Evolutionary conservation across 2,797 vertebrate genomes (phyloP).

Genomic region (Neosilurus mollespiculum): DNA sequence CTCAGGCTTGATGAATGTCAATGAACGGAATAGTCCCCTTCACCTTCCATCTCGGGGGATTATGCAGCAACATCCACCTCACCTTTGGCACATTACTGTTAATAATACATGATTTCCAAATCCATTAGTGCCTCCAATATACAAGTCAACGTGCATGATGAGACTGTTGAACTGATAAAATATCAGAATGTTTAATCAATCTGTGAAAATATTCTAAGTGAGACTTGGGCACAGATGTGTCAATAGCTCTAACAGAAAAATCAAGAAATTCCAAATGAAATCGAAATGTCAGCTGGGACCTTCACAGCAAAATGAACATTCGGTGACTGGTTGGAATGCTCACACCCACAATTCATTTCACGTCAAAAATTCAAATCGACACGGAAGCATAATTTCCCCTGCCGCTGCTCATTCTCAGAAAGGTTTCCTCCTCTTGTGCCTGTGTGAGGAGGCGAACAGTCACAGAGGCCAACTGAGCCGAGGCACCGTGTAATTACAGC

Average conservation of each 20-base stretch:
- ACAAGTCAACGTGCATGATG: background rate
- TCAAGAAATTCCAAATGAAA: constrained; percentile 9
- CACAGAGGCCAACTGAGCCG: constrained; percentile 36
- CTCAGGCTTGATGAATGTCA: no score
- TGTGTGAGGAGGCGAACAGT: constrained; percentile 33
- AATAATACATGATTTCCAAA: background rate
- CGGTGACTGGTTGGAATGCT: background rate
- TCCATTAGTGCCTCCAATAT: no score
- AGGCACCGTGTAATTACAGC: constrained; percentile 44
- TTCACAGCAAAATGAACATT: background rate
- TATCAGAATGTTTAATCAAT: background rate
- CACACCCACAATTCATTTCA: background rate
- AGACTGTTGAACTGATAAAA: background rate
- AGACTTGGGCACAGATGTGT: background rate
- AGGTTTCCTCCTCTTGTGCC: constrained; percentile 27
- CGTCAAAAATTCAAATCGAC: constrained; percentile 13
- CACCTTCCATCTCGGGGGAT: no score
- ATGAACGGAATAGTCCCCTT: no score
- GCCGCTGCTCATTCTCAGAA: background rate
- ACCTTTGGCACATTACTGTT: no score
- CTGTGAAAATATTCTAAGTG: background rate
- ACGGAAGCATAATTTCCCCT: constrained; percentile 28
- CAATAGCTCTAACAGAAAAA: constrained; percentile 8
- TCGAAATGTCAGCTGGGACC: constrained; percentile 10
- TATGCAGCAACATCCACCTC: no score